phyloP scores from a whole-genome alignment of 2,113 vertebrate genomes.

The Epinephelus fuscoguttatus region DNA sequence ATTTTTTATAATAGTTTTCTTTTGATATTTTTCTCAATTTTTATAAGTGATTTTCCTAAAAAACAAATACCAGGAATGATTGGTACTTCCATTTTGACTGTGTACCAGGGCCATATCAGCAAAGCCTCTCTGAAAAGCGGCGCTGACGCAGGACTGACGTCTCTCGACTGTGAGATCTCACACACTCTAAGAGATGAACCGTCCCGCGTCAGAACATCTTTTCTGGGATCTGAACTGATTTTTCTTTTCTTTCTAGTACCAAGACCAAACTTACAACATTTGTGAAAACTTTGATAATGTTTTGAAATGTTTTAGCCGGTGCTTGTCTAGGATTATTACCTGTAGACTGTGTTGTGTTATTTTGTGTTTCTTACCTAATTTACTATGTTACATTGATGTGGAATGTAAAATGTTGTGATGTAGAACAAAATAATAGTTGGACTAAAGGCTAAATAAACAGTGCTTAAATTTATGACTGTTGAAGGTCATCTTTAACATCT shows the following conservation, averaged over 20 bases:
- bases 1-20: constrained; percentile 86
- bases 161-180: background rate
- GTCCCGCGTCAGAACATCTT: constrained; percentile 30
- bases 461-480: constrained; percentile 46
- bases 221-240: constrained; percentile 54
- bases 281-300: constrained; percentile 80
- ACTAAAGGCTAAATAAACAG: constrained; percentile 80
- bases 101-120: constrained; percentile 63
- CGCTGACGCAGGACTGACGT: background rate
- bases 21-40: constrained; percentile 85
- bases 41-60: constrained; percentile 81
- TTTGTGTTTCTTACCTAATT: constrained; percentile 69
- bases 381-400: constrained; percentile 78
- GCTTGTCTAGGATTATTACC: constrained; percentile 68
- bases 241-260: constrained; percentile 71
- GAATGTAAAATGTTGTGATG: constrained; percentile 80
- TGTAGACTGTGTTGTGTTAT: constrained; percentile 66
- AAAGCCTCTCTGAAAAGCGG: constrained; percentile 31
- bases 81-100: constrained; percentile 75
- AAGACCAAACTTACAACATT: constrained; percentile 79
- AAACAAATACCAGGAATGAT: constrained; percentile 68
- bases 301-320: constrained; percentile 68
- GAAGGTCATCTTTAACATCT: constrained; percentile 1
- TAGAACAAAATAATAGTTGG: constrained; percentile 69
- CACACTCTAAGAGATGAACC: background rate